Base-by-base conservation (phyloP, 1,140 invertebrate genomes). In the Drosophila obscura region DNA sequence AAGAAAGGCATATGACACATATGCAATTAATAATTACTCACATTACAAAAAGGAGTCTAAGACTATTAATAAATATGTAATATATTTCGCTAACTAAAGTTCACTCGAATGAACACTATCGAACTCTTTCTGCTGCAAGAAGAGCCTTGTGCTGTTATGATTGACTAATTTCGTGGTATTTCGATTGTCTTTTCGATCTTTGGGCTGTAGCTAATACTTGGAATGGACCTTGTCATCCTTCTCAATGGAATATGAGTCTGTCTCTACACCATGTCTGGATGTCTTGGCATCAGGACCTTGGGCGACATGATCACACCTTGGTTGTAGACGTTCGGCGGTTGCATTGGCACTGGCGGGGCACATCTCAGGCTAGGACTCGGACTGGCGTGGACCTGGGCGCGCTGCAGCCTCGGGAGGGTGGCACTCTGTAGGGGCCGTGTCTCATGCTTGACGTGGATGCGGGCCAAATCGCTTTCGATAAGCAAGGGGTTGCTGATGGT, bases 381-480 rank as follows among this genome's bases (percentile, higher is more conserved):
- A 62, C 64, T 85, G 39, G 82, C 60, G 59, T 81, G 60, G 41
- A 53, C 45, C 55, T 66, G 24, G 8, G 71, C 53, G 44, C 68
- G 73, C n/a, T 80, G 72, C 11, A 48, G 6, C 8, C 78, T 39
- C 11, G 83, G 83, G 35, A 88, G 39, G 5, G 82, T 87, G 44
- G 74, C 75, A 26, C 65, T 79, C n/a, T 50, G 71, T 58, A 87
- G 39, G 0, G 35, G 74, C 1, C 78, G 79, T 7, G 82, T 87
- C 63, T 87, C 82, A n/a, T 87, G 82, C 24, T 82, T 66, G 13
- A 82, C 82, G 43, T 87, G 82, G 6, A 87, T 87, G 22, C 74
- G 74, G 1, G 82, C 82, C 63, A 87, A 26, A 26, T 87, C 82
- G 26, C 66, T 82, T 53, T 87, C 82, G 19, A 88, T 68, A 31